A percentile compares a stretch with the other conserved stretches of the same genome.
These are phyloP conservation scores for Drosophila erecta DNA, from an alignment of 1,140 invertebrate genomes.

Conservation along the genomic window DNA sequence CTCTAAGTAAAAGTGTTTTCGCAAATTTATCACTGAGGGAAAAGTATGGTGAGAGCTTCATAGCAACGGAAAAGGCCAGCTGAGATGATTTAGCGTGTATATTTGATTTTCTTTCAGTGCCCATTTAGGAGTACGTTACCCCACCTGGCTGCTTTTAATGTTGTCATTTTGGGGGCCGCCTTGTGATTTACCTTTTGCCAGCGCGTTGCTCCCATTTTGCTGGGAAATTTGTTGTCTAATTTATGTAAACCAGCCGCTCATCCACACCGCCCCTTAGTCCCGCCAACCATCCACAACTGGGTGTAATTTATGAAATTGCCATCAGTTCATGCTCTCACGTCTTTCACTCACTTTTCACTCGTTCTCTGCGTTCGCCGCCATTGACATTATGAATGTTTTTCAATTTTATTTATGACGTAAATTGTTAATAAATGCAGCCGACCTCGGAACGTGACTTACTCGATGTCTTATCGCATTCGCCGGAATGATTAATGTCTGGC, in stretches of 20 bases:
- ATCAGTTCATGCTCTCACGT: constrained; percentile 54
- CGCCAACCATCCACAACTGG: neutral
- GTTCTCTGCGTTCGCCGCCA: constrained; percentile 8
- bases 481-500: constrained; percentile 67
- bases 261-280: constrained; percentile 2
- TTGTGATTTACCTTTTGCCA: constrained; percentile 67
- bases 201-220: constrained; percentile 62
- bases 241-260: constrained; percentile 50
- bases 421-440: constrained; percentile 77
- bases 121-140: constrained; percentile 22
- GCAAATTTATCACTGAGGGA: constrained; percentile 17
- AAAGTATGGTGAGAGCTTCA: neutral
- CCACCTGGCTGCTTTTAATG: constrained; percentile 45
- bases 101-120: neutral
- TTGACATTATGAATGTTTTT: constrained; percentile 79
- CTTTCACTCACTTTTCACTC: constrained; percentile 42
- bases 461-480: constrained; percentile 23
- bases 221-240: constrained; percentile 77
- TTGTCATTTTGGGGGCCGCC: constrained; percentile 62
- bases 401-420: constrained; percentile 79
- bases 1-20: constrained; percentile 72
- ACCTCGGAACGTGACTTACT: constrained; percentile 25
- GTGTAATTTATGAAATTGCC: constrained; percentile 62
- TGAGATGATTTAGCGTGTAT: too few species aligned
- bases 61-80: neutral